Percentiles rank a stretch among this genome's conserved stretches.
Evolutionary conservation across 2,888 invertebrate genomes (phyloP).

Genomic region (Ctena decussata): DNA sequence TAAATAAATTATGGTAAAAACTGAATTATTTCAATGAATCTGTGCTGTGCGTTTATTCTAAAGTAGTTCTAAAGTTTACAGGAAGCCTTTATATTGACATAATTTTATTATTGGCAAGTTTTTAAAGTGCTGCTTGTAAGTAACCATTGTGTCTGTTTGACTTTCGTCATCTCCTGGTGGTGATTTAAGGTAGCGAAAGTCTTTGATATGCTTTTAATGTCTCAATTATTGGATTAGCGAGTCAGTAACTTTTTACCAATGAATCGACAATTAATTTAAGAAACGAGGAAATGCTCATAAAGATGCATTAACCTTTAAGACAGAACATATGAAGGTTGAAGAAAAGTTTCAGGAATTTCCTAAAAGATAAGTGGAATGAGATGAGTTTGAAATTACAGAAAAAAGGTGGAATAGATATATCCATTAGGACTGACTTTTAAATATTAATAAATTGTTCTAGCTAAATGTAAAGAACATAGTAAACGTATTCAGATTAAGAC

Average conservation of each 20-base stretch:
- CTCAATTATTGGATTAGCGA: constrained; percentile 6
- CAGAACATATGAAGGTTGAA: too few relatives aligned
- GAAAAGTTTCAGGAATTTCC: too few relatives aligned
- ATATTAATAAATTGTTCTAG: too few relatives aligned
- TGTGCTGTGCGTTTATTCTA: background rate
- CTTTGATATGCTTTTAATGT: constrained; percentile 42
- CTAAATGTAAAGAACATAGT: too few relatives aligned
- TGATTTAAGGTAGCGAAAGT: constrained; percentile 25
- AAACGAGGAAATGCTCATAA: background rate
- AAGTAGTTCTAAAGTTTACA: background rate
- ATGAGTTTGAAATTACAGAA: too few relatives aligned
- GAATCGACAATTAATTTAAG: background rate
- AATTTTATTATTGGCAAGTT: background rate
- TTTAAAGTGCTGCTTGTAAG: background rate
- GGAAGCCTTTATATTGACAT: background rate
- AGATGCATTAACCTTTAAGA: too few relatives aligned
- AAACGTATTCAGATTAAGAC: too few relatives aligned
- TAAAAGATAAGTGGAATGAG: too few relatives aligned
- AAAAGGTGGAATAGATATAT: too few relatives aligned
- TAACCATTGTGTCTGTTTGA: background rate
- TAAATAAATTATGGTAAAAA: background rate
- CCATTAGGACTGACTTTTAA: too few relatives aligned
- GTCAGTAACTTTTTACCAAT: background rate
- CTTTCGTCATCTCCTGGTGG: background rate
- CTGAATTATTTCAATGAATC: background rate